These are phyloP conservation scores for Heterochromis multidens DNA, from an alignment of 2,113 vertebrate species.

Conservation along the genomic window DNA sequence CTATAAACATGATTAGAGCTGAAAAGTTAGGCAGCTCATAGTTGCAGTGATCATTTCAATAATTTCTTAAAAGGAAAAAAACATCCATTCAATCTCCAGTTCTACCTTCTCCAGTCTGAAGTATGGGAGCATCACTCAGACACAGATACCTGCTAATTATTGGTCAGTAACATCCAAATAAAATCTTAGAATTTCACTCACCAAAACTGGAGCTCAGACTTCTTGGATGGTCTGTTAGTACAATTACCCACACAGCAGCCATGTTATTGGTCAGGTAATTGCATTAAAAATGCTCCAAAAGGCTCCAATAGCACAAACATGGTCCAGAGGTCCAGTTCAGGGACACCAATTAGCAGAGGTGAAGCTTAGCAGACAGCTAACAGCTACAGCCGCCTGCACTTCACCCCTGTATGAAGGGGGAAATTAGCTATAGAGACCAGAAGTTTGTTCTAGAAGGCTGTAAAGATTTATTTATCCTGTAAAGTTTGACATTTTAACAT, in stretches of 20 bases:
- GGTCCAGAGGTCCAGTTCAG: neutral
- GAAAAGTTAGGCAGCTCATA: neutral
- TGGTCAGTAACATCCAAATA: neutral
- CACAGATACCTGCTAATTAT: too few species aligned
- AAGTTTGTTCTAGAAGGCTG: neutral
- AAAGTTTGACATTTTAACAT: too few species aligned
- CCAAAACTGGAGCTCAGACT: too few species aligned
- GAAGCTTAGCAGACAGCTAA: neutral
- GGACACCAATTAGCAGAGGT: neutral
- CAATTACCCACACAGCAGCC: fast-evolving
- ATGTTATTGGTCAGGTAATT: too few species aligned
- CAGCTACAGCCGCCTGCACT: neutral
- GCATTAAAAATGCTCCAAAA: too few species aligned
- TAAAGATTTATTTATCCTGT: too few species aligned
- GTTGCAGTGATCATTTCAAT: neutral
- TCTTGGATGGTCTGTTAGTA: too few species aligned
- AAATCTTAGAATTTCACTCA: neutral
- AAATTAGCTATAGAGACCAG: neutral
- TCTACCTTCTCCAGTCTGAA: neutral
- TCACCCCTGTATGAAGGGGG: neutral
- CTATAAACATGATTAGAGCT: neutral
- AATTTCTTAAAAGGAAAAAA: neutral
- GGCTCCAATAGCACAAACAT: neutral
- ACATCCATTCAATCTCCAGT: neutral
- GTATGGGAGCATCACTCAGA: neutral